Conservation (phyloP, 2,113 vertebrate genomes). For the Pomatostomus ruficeps region DNA sequence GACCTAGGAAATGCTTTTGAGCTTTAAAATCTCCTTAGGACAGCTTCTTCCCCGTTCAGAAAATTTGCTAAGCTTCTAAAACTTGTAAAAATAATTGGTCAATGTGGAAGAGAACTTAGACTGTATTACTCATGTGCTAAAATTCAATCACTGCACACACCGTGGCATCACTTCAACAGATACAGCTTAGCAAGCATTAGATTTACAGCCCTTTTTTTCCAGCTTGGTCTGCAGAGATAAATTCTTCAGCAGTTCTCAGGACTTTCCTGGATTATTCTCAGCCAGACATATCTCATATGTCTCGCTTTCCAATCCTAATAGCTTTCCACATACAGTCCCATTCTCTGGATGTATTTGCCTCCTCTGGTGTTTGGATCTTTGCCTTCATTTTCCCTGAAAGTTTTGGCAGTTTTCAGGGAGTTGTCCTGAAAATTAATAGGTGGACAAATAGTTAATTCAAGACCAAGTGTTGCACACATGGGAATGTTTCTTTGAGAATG, state of each 20-base stretch:
- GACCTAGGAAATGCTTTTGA: not conserved
- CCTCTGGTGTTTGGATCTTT: not conserved
- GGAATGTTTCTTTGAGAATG: not conserved
- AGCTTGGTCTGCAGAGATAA: not conserved
- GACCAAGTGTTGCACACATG: fast-evolving
- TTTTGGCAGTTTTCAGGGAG: not conserved
- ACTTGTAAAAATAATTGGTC: slow-evolving; percentile 4
- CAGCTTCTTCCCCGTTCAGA: not conserved
- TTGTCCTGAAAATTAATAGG: not conserved
- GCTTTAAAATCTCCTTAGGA: slow-evolving; percentile 17
- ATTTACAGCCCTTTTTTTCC: not conserved
- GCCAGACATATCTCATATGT: not conserved
- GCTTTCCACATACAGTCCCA: not conserved
- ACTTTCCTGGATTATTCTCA: not conserved
- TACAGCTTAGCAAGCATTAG: not conserved
- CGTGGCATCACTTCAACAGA: not conserved
- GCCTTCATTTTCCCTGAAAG: not conserved
- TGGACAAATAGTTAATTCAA: not conserved
- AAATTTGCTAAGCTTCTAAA: not conserved
- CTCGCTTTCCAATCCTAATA: not conserved
- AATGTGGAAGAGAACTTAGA: not conserved
- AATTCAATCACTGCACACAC: not conserved
- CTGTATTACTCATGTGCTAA: not conserved
- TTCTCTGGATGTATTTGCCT: not conserved
- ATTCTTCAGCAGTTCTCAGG: not conserved